A percentile compares a stretch with the other conserved stretches of the same genome.
phyloP scores from a whole-genome alignment of 2,113 vertebrate species.

The Notarius quadriscutis region DNA sequence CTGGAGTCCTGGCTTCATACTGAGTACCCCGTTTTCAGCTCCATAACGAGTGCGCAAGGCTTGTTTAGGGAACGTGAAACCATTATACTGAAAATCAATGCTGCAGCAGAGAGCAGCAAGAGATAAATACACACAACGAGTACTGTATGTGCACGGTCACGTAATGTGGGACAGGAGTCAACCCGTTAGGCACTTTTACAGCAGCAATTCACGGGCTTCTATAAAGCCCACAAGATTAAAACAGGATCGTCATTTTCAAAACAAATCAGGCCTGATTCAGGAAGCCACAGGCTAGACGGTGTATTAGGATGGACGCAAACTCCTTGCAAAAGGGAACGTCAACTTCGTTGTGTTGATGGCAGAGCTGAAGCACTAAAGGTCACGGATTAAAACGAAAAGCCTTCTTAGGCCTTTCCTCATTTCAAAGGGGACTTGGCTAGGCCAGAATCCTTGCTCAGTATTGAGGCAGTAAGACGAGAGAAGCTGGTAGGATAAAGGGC shows the following conservation, averaged over 20 bases:
- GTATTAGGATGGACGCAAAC: not conserved
- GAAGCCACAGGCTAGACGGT: not conserved
- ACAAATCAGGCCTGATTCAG: not conserved
- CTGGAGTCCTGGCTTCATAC: not conserved
- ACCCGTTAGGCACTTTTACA: not conserved
- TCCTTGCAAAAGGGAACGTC: not conserved
- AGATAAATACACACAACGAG: not conserved
- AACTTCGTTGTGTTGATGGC: not conserved
- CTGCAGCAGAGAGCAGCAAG: not conserved
- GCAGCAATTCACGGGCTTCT: not conserved
- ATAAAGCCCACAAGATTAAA: not conserved
- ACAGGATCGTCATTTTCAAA: not conserved
- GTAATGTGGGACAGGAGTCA: not conserved
- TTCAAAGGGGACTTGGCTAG: not conserved
- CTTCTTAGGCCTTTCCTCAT: not conserved
- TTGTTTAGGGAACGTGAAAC: slow-evolving; percentile 2
- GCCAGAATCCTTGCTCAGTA: not conserved
- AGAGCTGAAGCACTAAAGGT: not conserved
- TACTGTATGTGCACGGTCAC: not conserved
- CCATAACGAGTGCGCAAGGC: not conserved
- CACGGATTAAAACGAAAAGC: not conserved
- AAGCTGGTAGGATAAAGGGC: slow-evolving; percentile 5
- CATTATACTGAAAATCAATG: slow-evolving; percentile 3
- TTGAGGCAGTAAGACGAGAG: not conserved
- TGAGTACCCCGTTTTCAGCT: not conserved